Evolutionary conservation across 2,888 invertebrate genomes (phyloP), one percentile per base, ranked within the genome.

Genomic region (Amaurobius ferox): DNA sequence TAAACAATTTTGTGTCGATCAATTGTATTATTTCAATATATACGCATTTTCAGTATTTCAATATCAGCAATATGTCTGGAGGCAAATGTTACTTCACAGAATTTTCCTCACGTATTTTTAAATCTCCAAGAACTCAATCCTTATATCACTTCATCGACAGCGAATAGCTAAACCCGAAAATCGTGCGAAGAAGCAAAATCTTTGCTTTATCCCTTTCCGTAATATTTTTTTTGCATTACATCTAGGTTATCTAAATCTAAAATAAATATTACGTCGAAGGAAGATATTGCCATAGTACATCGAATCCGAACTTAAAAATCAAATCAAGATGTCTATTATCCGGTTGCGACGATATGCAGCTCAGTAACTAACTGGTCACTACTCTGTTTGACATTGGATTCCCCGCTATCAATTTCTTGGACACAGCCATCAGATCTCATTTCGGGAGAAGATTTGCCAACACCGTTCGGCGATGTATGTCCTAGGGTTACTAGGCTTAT

Each of bases 381-480:
- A 85, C 83, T 77, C 67, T 85, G 83, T 85, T n/a, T 85, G 83
- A 85, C 83, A 85, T 61, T 77, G 67, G 77, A 85, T 77, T 66
- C 83, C 72, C 39, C 68, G 71, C 83, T 85, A 85, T 85, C 83
- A 85, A 85, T 85, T 85, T 78, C 83, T 85, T 44, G 83, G 83
- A 85, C 83, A 64, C 26, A 78, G 77, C 83, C 77, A 72, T 85
- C 83, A 85, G 77, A 78, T 85, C 83, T 85, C 71, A 85, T 85
- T 85, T 76, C 39, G 93, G 87, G 92, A 93, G 71, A 90, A 92
- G 16, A 89, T 93, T 39, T 90, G 93, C 68, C 90, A 90, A 16
- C 90, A 91, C 88, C 89, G 67, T 23, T 85, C 32, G 64, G 70
- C 62, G 81, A 81, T 74, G 74, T 81, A 72, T 72, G 83, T 55